Evolutionary conservation across 2,113 vertebrate genomes (phyloP).

Genomic region (Dolichotis patagonum): DNA sequence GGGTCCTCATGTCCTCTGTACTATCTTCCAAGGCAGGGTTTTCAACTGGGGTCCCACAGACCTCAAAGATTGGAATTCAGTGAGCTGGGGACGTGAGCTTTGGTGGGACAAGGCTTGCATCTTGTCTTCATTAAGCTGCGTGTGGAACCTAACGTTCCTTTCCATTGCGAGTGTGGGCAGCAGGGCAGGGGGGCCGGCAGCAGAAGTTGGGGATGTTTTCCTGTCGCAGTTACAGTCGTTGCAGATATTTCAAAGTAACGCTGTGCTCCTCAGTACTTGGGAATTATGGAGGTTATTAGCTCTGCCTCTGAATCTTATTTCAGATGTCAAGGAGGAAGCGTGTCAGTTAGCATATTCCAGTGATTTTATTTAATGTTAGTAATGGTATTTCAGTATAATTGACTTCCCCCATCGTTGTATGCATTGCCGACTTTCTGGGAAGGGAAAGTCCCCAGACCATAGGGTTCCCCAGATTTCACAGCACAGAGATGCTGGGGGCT

Average conservation of each 20-base stretch:
- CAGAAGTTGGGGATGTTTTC: not conserved
- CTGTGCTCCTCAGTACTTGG: not conserved
- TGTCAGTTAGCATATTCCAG: not conserved
- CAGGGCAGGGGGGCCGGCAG: not conserved
- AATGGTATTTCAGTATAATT: not conserved
- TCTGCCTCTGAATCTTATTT: not conserved
- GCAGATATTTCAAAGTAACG: not conserved
- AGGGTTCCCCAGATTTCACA: not conserved
- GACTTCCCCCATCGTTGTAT: not conserved
- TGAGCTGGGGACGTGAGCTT: not conserved
- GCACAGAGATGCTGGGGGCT: accelerated
- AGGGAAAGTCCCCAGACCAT: not conserved
- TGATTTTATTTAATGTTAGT: not conserved
- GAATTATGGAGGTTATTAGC: not conserved
- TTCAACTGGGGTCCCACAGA: not conserved
- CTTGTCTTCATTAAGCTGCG: not conserved
- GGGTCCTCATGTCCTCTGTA: not conserved
- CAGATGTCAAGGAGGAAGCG: not conserved
- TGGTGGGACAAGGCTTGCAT: not conserved
- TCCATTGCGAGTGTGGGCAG: not conserved
- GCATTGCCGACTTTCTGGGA: not conserved
- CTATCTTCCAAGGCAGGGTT: not conserved
- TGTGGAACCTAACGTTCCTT: not conserved
- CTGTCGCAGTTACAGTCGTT: not conserved
- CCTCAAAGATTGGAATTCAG: not conserved